Evolutionary conservation across 2,113 vertebrate species (phyloP), one percentile per base, ranked within the genome.

Genomic region (Xenopus borealis): DNA sequence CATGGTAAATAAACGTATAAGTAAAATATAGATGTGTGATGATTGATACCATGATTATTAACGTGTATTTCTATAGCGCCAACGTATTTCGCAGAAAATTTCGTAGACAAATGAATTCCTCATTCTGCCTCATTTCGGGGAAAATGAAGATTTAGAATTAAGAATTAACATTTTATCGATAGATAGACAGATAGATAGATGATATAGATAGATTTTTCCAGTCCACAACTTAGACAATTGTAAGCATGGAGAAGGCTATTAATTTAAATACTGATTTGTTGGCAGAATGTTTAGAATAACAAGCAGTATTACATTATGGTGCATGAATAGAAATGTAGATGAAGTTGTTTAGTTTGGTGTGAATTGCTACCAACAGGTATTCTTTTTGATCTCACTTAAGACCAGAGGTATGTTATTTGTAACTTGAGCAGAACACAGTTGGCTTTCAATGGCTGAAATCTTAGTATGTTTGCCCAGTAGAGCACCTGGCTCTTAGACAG

Each of bases 341-440:
- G 73, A 61, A 40, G n/a, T 75, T 69, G 73, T 57, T 69, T 66
- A 69, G 74, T 77, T 40, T 70, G 74, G 74, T 77, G 74, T 77
- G 59, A 70, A 70, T 70, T 77, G 74, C 74, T 77, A 70, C 74
- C 74, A 77, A 70, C 55, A 70, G 59, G 52, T 53, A 70, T 67
- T 69, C 19, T 68, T 77, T 76, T 77, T 77, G 67, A 77, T 70
- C 66, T 77, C 19, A 63, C 59, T 55, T 52, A 64, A 70, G 74
- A 70, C 57, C 74, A 77, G 70, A 77, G 74, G 66, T 61, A 63
- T 70, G 74, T 70, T 70, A 77, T 77, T 70, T 77, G 74, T 77
- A 77, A 77, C 61, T 33, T 70, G 74, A 77, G 74, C 19, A 70
- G 59, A 63, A 40, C 59, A 20, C 46, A 46, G 47, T 27, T 52